A percentile compares a stretch with the other conserved stretches of the same genome.
Evolutionary conservation across 2,797 vertebrate species (phyloP).

Genomic region (Lacerta agilis): DNA sequence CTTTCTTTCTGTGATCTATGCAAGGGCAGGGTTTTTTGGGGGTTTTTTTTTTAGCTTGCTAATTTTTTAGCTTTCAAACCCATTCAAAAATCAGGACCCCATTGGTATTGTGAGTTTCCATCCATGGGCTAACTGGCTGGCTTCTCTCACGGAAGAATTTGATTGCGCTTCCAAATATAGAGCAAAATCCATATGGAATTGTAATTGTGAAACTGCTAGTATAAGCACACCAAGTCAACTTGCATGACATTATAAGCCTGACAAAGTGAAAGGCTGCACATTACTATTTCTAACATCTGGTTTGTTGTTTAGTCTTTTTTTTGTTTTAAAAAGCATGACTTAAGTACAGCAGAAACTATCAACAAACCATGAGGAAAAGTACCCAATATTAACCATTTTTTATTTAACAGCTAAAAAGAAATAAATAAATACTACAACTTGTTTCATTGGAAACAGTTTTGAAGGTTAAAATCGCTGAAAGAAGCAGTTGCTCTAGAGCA

Average conservation of each 20-base stretch:
- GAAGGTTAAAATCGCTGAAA: conserved; percentile 5
- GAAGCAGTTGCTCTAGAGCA: not conserved
- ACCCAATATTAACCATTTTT: not conserved
- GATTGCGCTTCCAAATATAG: conserved; percentile 24
- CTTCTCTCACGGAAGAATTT: conserved; percentile 15
- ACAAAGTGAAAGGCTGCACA: conserved; percentile 9
- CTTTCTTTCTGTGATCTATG: not conserved
- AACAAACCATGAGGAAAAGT: not conserved
- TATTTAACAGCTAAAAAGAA: not conserved
- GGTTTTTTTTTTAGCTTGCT: not conserved
- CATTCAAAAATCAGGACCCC: not conserved
- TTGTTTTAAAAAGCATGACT: not conserved
- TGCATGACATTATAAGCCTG: conserved; percentile 3
- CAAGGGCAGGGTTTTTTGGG: not conserved
- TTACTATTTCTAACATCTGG: conserved; percentile 23
- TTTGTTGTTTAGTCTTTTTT: not conserved
- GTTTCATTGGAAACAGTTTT: not conserved
- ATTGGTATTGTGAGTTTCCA: not conserved
- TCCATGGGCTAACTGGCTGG: not conserved
- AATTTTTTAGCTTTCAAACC: not conserved
- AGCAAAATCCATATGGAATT: conserved; percentile 15
- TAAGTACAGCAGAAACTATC: not conserved
- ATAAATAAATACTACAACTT: not conserved
- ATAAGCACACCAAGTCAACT: conserved; percentile 14
- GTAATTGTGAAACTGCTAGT: conserved; percentile 2